phyloP scores from a whole-genome alignment of 2,888 invertebrate genomes.

The Zaprionus obscuricornis region DNA sequence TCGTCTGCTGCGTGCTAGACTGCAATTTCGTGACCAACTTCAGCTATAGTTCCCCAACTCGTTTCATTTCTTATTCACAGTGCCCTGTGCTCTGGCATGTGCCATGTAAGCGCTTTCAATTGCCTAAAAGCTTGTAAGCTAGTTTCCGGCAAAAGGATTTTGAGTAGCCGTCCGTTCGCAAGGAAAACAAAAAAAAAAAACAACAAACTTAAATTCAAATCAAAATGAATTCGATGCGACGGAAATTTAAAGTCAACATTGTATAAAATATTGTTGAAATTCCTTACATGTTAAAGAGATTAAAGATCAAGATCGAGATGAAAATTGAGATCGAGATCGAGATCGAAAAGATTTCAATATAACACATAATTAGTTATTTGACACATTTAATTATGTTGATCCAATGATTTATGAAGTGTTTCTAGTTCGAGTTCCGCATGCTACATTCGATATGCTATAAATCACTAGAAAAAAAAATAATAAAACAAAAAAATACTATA shows the following conservation, averaged over 20 bases:
- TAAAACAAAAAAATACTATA: conserved; percentile 14
- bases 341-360: too few species aligned
- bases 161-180: conserved; percentile 3
- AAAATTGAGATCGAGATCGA: too few species aligned
- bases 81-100: conserved; percentile 24
- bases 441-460: conserved; percentile 22
- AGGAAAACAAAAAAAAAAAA: conserved; percentile 1
- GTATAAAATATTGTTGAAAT: too few species aligned
- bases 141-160: conserved; percentile 68
- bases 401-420: conserved; percentile 47
- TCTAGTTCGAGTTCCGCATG: conserved; percentile 21
- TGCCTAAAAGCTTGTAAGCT: conserved; percentile 78
- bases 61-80: neutral
- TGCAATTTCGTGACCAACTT: conserved; percentile 67
- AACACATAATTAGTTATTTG: too few species aligned
- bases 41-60: conserved; percentile 7
- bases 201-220: conserved; percentile 14
- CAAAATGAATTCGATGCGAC: conserved; percentile 14
- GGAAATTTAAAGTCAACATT: conserved; percentile 4
- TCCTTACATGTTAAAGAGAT: too few species aligned
- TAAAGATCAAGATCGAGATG: too few species aligned
- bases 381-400: conserved; percentile 35
- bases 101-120: conserved; percentile 67
- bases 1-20: conserved; percentile 63
- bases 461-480: conserved; percentile 31